Base-by-base conservation (phyloP, 2,797 vertebrate species). In the Cirrhinus molitorella region DNA sequence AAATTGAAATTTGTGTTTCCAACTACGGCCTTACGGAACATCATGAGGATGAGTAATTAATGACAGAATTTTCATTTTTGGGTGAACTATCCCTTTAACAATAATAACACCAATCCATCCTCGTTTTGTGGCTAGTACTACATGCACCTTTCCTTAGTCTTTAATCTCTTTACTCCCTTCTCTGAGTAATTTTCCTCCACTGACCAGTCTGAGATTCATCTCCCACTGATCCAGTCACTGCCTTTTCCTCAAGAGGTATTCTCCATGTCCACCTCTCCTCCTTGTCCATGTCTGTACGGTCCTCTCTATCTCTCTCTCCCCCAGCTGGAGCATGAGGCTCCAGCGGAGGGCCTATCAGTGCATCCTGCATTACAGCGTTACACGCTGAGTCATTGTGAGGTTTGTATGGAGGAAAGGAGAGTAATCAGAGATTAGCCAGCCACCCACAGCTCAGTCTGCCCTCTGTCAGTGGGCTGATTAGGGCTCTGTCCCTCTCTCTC, bases 391-490 rank as follows among this genome's bases (percentile, higher is more conserved):
- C 71, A 86, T 83, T 84, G 79, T 85, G 43, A 65, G 43, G 49
- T 66, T 80, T 74, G 57, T 55, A 88, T 73, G 57, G 61, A 80
- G 85, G 74, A 70, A 31, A 59, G 51, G 53, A 31, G 43, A 91
- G 89, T 85, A 91, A 93, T 91, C 90, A 89, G 85, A 90, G 91
- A 92, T 91, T 92, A 93, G 89, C 86, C 79, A 87, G 87, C 91
- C 90, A 91, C 91, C 91, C 94, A 89, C 86, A 85, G 91, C 89
- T 92, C 83, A 76, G 88, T 85, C 87, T 88, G 87, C 90, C 89
- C 89, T 86, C 87, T 92, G 89, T 91, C 93, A 94, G 92, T 80
- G 88, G 90, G 81, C 91, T 93, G 93, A 94, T 94, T 94, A 92
- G 86, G 89, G 88, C 88, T 90, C 91, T 90, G 89, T 90, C 91